phyloP scores from a whole-genome alignment of 1,140 invertebrate genomes.

The Euwallacea similis region DNA sequence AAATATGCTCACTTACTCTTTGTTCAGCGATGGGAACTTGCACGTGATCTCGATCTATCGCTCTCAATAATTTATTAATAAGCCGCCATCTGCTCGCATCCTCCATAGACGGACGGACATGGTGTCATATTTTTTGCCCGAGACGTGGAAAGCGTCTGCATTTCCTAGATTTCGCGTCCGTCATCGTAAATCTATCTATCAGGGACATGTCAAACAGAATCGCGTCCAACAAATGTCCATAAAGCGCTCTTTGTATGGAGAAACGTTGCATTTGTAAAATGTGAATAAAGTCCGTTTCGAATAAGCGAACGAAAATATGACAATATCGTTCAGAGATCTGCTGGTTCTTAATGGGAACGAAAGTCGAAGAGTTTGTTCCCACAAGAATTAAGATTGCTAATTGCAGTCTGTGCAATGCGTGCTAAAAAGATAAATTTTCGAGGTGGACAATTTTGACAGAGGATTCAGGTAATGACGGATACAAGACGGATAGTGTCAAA shows the following conservation, averaged over 20 bases:
- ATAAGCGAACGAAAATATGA: too few relatives aligned
- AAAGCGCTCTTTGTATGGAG: slow-evolving; percentile 27
- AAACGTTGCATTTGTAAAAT: slow-evolving; percentile 25
- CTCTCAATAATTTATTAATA: not conserved
- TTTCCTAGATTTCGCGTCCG: slow-evolving; percentile 23
- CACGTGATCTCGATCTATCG: not conserved
- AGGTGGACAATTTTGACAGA: too few relatives aligned
- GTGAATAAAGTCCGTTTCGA: not conserved
- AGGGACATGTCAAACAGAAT: slow-evolving; percentile 17
- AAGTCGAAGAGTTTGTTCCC: too few relatives aligned
- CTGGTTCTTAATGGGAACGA: too few relatives aligned
- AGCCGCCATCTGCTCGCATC: not conserved
- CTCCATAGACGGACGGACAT: not conserved
- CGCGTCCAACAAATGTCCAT: slow-evolving; percentile 28
- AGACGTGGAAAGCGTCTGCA: not conserved
- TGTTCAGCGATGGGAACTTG: too few relatives aligned
- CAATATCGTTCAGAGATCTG: too few relatives aligned
- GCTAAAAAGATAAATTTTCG: too few relatives aligned
- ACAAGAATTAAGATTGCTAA: too few relatives aligned
- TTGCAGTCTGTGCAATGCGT: too few relatives aligned
- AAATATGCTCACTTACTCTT: too few relatives aligned
- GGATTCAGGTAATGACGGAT: too few relatives aligned
- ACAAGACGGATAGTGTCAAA: too few relatives aligned
- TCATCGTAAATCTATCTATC: slow-evolving; percentile 26
- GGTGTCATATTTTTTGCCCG: not conserved